Percentiles rank a stretch among this genome's conserved stretches.
Conservation (phyloP, 2,888 invertebrate genomes). For the Lepidochitona cinerea region DNA sequence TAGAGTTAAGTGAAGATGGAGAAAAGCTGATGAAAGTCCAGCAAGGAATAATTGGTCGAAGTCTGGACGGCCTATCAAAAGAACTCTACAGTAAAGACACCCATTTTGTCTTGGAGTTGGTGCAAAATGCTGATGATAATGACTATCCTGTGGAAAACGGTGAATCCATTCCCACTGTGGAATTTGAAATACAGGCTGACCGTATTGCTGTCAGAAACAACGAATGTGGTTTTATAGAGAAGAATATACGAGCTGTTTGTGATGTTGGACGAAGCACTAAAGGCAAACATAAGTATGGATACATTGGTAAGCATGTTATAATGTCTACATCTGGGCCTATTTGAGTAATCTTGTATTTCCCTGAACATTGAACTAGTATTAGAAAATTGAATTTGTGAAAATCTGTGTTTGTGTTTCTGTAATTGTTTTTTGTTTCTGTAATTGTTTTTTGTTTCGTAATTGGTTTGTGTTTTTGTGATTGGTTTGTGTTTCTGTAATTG, state of each 20-base stretch:
- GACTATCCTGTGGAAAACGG: conserved; percentile 50
- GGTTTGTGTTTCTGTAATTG: no score
- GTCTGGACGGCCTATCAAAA: conserved; percentile 62
- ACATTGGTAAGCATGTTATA: conserved; percentile 69
- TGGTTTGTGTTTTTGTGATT: no score
- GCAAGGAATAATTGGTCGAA: conserved; percentile 67
- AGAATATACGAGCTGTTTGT: conserved; percentile 68
- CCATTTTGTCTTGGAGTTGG: conserved; percentile 70
- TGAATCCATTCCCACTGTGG: conserved; percentile 46
- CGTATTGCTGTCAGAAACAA: conserved; percentile 65
- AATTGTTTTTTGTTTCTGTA: no score
- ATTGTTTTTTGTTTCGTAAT: no score
- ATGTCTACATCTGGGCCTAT: no score
- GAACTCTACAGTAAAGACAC: conserved; percentile 68
- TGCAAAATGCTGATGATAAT: conserved; percentile 72
- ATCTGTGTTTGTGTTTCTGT: no score
- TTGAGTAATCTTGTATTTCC: no score
- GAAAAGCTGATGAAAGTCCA: conserved; percentile 62
- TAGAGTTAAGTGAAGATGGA: conserved; percentile 62
- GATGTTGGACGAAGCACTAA: conserved; percentile 71
- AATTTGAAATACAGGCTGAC: conserved; percentile 53
- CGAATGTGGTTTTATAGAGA: conserved; percentile 66
- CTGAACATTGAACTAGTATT: no score
- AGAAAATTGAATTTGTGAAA: no score
- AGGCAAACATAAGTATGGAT: conserved; percentile 67